phyloP scores from a whole-genome alignment of 2,113 vertebrate genomes.

The Turnix velox region DNA sequence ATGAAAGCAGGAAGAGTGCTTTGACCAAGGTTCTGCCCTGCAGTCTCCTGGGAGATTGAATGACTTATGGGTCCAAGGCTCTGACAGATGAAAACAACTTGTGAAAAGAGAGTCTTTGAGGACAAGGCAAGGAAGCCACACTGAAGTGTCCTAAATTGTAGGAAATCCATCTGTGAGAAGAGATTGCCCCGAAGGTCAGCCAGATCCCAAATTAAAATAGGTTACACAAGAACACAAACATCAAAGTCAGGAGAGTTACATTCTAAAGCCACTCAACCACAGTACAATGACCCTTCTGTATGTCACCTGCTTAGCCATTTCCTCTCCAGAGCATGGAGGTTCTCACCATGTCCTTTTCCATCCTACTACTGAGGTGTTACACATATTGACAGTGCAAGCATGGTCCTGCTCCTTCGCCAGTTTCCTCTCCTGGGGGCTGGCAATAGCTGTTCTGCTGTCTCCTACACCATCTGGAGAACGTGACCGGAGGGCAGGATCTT shows the following conservation, averaged over 20 bases:
- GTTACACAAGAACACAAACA: neutral
- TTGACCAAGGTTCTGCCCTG: neutral
- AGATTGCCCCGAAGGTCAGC: neutral
- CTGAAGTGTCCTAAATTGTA: neutral
- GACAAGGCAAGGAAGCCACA: neutral
- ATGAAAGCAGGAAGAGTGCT: neutral
- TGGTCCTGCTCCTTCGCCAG: neutral
- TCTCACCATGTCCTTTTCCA: neutral
- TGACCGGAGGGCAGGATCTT: neutral
- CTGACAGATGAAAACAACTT: neutral
- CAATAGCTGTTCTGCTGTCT: neutral
- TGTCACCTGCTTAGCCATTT: neutral
- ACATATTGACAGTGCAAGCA: accelerated
- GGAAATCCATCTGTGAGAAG: neutral
- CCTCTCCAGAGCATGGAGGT: neutral
- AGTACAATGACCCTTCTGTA: neutral
- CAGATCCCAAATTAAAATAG: neutral
- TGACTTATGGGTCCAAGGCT: neutral
- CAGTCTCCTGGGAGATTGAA: neutral
- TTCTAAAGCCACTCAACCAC: neutral
- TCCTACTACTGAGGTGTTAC: neutral
- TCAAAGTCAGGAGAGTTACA: neutral
- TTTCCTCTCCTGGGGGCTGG: neutral
- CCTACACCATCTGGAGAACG: neutral
- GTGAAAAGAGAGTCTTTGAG: neutral